Conservation (phyloP, 1,140 invertebrate species). For the Platyura marginata region DNA sequence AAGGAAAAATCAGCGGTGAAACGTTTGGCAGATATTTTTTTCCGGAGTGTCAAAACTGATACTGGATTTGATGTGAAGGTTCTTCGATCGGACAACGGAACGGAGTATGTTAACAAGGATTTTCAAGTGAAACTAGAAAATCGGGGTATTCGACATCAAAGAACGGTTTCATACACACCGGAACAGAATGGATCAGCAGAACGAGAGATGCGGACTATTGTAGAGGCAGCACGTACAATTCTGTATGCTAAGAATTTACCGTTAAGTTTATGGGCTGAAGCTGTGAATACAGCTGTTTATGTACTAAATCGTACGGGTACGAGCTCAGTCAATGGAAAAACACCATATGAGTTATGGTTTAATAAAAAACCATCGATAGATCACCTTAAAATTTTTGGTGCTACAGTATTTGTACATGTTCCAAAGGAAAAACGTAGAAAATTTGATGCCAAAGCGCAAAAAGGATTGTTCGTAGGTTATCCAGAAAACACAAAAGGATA, state of each 20-base stretch:
- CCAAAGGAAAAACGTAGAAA: constrained; percentile 7
- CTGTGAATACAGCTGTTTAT: constrained; percentile 18
- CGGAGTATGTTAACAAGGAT: constrained; percentile 12
- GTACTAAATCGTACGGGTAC: constrained; percentile 13
- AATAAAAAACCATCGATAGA: constrained; percentile 8
- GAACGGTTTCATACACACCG: constrained; percentile 6
- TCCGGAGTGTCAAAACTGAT: neutral
- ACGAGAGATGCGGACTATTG: constrained; percentile 5
- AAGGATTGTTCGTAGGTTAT: constrained; percentile 6
- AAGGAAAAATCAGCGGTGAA: neutral
- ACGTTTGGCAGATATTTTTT: neutral
- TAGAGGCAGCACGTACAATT: constrained; percentile 15
- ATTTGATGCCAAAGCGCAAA: constrained; percentile 7
- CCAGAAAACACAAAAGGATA: neutral
- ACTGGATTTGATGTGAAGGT: constrained; percentile 14
- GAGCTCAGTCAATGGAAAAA: constrained; percentile 1
- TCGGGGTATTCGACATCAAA: constrained; percentile 7
- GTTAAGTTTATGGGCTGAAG: constrained; percentile 22
- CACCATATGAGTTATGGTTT: constrained; percentile 10
- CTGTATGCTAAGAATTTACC: constrained; percentile 5
- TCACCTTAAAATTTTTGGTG: constrained; percentile 12
- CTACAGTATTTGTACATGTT: constrained; percentile 6
- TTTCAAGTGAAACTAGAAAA: neutral
- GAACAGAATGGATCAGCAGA: constrained; percentile 8
- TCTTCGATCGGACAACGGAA: constrained; percentile 21